Evolutionary conservation across 2,888 invertebrate genomes (phyloP).

Genomic region (Lordiphosa fenestrarum): DNA sequence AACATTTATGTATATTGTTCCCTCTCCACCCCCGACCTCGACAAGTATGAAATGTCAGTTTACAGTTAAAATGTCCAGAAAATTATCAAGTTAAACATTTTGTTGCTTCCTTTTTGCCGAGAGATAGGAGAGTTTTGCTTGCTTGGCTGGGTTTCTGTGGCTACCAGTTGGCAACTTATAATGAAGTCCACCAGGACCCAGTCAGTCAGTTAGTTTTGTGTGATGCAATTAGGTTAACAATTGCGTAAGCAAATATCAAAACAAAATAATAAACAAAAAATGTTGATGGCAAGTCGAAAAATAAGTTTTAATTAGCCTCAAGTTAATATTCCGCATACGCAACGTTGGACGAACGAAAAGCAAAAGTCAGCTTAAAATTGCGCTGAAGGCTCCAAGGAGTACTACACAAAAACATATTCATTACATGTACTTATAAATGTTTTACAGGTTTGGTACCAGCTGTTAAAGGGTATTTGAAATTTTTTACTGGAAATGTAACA

Average conservation of each 20-base stretch:
- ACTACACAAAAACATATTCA: slow-evolving; percentile 21
- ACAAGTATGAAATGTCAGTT: slow-evolving; percentile 61
- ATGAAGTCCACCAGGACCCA: slow-evolving; percentile 56
- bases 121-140: slow-evolving; percentile 36
- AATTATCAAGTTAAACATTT: slow-evolving; percentile 65
- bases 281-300: slow-evolving; percentile 26
- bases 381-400: slow-evolving; percentile 3
- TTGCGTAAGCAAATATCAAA: slow-evolving; percentile 26
- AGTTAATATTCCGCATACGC: slow-evolving; percentile 48
- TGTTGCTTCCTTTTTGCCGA: slow-evolving; percentile 35
- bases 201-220: slow-evolving; percentile 37
- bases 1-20: slow-evolving; percentile 62
- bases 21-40: slow-evolving; percentile 13
- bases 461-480: no score
- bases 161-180: slow-evolving; percentile 46
- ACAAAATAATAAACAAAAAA: slow-evolving; percentile 12
- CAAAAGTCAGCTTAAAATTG: not conserved
- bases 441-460: slow-evolving; percentile 1
- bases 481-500: no score
- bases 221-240: slow-evolving; percentile 50
- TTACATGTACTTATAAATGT: slow-evolving; percentile 18
- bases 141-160: slow-evolving; percentile 18
- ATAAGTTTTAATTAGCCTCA: slow-evolving; percentile 61
- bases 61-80: slow-evolving; percentile 64
- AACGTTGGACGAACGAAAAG: slow-evolving; percentile 30